phyloP scores from a whole-genome alignment of 2,888 invertebrate genomes.

The Camptogramma bilineatum region DNA sequence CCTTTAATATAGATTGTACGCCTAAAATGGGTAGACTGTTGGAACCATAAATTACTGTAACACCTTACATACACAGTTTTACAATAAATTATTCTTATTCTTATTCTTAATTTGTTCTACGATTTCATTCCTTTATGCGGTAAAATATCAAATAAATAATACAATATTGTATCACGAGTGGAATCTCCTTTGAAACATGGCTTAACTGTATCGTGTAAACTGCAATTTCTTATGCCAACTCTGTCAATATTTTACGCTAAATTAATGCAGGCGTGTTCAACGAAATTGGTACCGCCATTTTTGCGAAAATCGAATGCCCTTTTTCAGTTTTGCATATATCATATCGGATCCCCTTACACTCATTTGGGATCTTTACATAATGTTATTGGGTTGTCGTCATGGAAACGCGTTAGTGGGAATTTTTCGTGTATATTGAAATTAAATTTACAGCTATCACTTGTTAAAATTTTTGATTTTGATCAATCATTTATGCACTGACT shows the following conservation, averaged over 20 bases:
- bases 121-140: too few species aligned
- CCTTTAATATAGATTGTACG: too few species aligned
- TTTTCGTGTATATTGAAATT: too few species aligned
- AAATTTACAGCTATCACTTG: neutral
- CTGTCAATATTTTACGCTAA: conserved; percentile 79
- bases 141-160: neutral
- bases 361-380: conserved; percentile 39
- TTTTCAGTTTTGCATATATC: conserved; percentile 59
- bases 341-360: conserved; percentile 46
- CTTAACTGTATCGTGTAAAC: conserved; percentile 82
- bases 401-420: neutral
- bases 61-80: too few species aligned
- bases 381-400: conserved; percentile 1
- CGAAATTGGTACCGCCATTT: conserved; percentile 66
- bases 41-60: too few species aligned
- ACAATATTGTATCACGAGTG: conserved; percentile 1
- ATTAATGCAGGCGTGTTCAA: conserved; percentile 71
- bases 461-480: too few species aligned
- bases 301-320: conserved; percentile 63
- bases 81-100: too few species aligned
- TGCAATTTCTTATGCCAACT: conserved; percentile 78
- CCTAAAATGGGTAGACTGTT: too few species aligned
- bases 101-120: too few species aligned
- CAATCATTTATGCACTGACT: too few species aligned
- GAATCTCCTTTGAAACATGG: conserved; percentile 1